phyloP scores from a whole-genome alignment of 2,888 invertebrate genomes.

The Spodoptera littoralis region DNA sequence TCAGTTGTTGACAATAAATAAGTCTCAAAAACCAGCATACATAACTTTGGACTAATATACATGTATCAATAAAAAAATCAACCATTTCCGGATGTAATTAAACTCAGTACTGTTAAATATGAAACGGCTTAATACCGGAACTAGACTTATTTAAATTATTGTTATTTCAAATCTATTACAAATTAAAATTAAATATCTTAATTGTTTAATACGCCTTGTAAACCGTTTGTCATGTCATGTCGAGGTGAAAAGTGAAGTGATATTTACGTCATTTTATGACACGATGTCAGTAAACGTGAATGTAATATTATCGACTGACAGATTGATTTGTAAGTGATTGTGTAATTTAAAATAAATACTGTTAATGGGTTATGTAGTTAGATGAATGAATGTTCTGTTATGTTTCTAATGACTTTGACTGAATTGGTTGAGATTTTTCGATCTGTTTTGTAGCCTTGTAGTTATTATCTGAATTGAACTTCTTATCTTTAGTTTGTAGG shows the following conservation, averaged over 20 bases:
- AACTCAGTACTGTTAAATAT: conserved; percentile 23
- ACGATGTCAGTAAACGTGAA: conserved; percentile 5
- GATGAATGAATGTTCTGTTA: too few species aligned
- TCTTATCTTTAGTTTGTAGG: too few species aligned
- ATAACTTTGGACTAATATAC: conserved; percentile 7
- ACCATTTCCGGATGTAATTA: conserved; percentile 46
- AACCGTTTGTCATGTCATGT: conserved; percentile 24
- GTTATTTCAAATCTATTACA: conserved; percentile 25
- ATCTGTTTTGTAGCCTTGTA: too few species aligned
- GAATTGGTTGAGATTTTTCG: too few species aligned
- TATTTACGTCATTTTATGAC: conserved; percentile 13
- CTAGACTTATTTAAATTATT: conserved; percentile 39
- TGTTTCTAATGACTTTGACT: too few species aligned
- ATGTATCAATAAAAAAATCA: conserved; percentile 22
- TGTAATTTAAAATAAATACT: too few species aligned
- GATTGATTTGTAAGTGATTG: too few species aligned
- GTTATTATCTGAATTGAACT: too few species aligned
- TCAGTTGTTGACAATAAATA: neutral
- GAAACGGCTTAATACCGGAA: conserved; percentile 45
- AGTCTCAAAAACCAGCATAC: conserved; percentile 15
- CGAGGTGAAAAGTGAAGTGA: conserved; percentile 43
- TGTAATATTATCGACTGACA: too few species aligned
- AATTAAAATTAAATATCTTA: conserved; percentile 21
- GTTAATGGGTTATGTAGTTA: too few species aligned
- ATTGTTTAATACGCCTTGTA: conserved; percentile 36